phyloP scores from a whole-genome alignment of 2,797 vertebrate species.

The Argya squamiceps region DNA sequence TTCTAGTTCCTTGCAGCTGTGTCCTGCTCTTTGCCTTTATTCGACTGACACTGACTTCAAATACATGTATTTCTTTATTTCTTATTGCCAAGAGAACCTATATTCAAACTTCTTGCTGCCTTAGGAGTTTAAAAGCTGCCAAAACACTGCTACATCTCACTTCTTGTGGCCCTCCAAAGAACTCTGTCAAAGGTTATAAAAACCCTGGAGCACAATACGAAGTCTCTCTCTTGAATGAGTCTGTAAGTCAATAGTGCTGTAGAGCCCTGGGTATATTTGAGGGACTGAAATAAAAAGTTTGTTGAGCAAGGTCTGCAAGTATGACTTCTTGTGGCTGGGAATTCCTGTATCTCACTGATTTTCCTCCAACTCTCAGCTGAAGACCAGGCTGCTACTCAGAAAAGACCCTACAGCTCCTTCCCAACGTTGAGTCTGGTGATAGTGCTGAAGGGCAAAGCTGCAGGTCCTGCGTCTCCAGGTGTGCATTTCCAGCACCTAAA shows the following conservation, averaged over 20 bases:
- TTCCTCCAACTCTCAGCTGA: background rate
- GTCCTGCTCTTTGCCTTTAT: background rate
- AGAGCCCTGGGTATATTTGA: background rate
- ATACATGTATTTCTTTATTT: background rate
- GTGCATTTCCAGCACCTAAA: background rate
- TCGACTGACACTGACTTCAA: background rate
- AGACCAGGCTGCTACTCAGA: background rate
- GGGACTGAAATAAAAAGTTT: background rate
- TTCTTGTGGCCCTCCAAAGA: background rate
- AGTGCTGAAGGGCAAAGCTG: background rate
- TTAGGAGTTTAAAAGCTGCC: background rate
- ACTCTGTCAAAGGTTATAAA: background rate
- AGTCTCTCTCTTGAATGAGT: background rate
- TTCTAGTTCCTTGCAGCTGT: background rate
- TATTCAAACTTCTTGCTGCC: background rate
- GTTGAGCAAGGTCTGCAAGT: background rate
- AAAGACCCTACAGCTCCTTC: background rate
- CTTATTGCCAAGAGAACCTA: background rate
- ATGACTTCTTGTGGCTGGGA: background rate
- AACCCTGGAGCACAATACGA: background rate
- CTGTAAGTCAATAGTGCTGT: background rate
- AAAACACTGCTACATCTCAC: background rate
- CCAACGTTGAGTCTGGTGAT: accelerated
- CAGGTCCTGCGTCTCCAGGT: background rate
- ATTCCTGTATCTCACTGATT: background rate